These are phyloP conservation scores for Salminus brasiliensis DNA, from an alignment of 2,113 vertebrate species.

Conservation along the genomic window DNA sequence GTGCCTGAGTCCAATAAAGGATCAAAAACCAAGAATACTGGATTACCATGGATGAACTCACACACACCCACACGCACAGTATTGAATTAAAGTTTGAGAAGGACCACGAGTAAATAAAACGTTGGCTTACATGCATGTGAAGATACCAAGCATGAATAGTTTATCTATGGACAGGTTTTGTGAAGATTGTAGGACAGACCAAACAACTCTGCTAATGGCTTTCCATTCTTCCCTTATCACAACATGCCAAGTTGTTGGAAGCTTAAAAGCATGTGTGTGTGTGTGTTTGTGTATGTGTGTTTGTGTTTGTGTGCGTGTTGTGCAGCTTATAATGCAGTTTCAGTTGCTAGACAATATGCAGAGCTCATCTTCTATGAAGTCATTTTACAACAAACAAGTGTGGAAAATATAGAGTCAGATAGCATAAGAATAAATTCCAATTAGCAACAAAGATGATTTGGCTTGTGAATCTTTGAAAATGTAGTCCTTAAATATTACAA, in stretches of 20 bases:
- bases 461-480: slow-evolving; percentile 9
- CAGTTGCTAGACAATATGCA: not conserved
- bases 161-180: not conserved
- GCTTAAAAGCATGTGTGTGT: not conserved
- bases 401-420: not conserved
- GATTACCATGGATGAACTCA: slow-evolving; percentile 7
- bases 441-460: slow-evolving; percentile 1
- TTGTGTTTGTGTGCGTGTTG: not conserved
- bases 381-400: not conserved
- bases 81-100: not conserved
- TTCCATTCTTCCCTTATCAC: not conserved
- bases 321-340: not conserved
- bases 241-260: not conserved
- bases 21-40: not conserved
- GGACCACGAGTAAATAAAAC: not conserved
- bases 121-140: slow-evolving; percentile 1
- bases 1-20: slow-evolving; percentile 4
- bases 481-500: not conserved
- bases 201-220: not conserved
- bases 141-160: not conserved
- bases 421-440: not conserved
- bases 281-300: not conserved
- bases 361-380: not conserved
- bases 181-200: not conserved
- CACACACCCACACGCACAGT: slow-evolving; percentile 2